Evolutionary conservation across 2,797 vertebrate species (phyloP).

Genomic region (Benthosema pterotum): DNA sequence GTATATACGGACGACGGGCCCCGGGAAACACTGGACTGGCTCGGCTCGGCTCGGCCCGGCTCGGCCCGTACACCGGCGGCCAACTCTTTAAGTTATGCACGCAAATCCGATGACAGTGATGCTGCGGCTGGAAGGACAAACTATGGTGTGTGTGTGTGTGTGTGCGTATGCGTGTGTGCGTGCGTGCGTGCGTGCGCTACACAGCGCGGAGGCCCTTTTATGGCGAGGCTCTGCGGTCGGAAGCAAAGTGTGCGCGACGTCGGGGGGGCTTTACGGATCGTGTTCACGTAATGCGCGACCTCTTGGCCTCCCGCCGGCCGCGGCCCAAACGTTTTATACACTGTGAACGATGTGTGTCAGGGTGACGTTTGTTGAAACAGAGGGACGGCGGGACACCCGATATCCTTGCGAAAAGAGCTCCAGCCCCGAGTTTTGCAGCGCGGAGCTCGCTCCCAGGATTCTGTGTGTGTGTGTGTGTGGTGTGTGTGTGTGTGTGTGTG

Average conservation of each 20-base stretch:
- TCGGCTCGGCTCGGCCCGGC: no score
- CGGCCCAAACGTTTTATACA: conserved; percentile 28
- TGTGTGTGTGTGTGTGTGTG: no score
- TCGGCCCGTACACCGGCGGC: no score
- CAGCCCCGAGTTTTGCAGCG: not conserved
- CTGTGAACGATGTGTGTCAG: conserved; percentile 45
- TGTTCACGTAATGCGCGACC: conserved; percentile 50
- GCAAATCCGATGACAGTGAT: conserved; percentile 60
- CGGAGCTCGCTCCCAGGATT: not conserved
- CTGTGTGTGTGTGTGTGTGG: no score
- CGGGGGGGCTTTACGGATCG: conserved; percentile 29
- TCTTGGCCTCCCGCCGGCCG: conserved; percentile 14
- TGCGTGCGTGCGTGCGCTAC: conserved; percentile 3
- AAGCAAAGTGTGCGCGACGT: conserved; percentile 17
- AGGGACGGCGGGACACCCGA: not conserved
- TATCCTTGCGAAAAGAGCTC: conserved; percentile 5
- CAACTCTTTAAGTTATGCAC: conserved; percentile 47
- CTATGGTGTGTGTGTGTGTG: conserved; percentile 43
- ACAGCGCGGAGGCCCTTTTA: conserved; percentile 33
- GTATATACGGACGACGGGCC: no score
- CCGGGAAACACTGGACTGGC: conserved; percentile 54
- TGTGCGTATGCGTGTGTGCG: not conserved
- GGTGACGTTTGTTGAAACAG: conserved; percentile 15
- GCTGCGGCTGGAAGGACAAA: conserved; percentile 48
- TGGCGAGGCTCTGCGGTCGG: conserved; percentile 34